Evolutionary conservation across 2,888 invertebrate genomes (phyloP), one percentile per base, ranked within the genome.

Genomic region (Sinodicranocentrus sp.): DNA sequence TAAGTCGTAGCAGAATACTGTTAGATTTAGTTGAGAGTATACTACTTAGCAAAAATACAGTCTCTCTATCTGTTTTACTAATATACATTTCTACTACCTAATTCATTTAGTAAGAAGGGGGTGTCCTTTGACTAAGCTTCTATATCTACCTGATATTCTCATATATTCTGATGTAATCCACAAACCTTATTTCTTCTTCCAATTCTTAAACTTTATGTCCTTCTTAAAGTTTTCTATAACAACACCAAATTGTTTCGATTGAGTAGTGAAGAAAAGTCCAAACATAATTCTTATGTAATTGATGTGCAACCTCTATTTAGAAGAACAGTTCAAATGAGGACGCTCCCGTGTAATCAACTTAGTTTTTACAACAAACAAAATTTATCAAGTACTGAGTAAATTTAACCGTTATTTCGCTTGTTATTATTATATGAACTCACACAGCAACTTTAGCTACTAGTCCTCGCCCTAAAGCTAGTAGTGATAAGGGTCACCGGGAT

Each of bases 381-480:
- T 76, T 54, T 28, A 77, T 68, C 54, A 67, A 83, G 83, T 82
- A 76, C 71, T 65, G 71, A 77, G 72, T 76, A 83, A 75, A 80
- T 82, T 76, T 87, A 86, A 88, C 84, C 85, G 86, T 87, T 87
- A 85, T 87, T 86, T 86, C 87, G 88, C 88, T 88, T 88, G 77
- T 88, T 86, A 85, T 87, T 88, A 70, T 77, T 73, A 73, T 82
- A 85, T 86, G 86, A 84, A 88, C 88, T 87, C 86, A 88, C 86
- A 84, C 86, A 88, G 88, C 88, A 84, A 88, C 88, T 85, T 87
- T 88, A 88, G 87, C 89, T 86, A 89, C 89, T 86, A 88, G 87
- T 88, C 88, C 88, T 86, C 87, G 88, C 85, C 86, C 89, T 86
- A 88, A 88, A 88, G 86, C 88, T 88, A 88, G 88, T 87, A 88